Base-by-base conservation (phyloP, 2,113 vertebrate species). In the Hemichromis elongatus region DNA sequence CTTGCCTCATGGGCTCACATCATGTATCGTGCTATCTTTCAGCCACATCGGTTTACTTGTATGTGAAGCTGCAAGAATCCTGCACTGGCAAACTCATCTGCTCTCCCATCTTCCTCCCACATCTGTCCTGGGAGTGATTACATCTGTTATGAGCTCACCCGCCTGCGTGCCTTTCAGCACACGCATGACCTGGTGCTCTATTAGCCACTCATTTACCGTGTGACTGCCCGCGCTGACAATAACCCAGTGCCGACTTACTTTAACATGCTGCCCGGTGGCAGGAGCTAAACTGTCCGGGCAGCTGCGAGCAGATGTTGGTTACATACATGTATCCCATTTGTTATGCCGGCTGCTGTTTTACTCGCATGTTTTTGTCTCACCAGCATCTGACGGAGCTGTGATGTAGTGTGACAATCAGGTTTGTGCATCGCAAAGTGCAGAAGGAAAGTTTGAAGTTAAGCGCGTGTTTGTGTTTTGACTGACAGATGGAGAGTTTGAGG, bases 151-250 rank as follows among this genome's bases (percentile, higher is more conserved):
- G 59, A 35, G 77, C 77, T 86, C 9, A 26, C 28, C 54, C 30
- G 21, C 42, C 63, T 18, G 57, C 52, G 47, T 24, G 75, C 81
- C 88, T 50, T 35, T 28, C 54, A 77, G 79, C 79, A 83, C 5
- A 19, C 0, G 57, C 30, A 40, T 80, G 83, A 63, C 26, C 66
- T 42, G 73, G 70, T 66, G 85, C 52, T 68, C 77, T 50, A 37
- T 84, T 53, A 35, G 82, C 80, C 57, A 42, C 73, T 87, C 84
- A 88, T 92, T 91, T 91, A 59, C 79, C 28, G 86, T 89, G 50
- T 80, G 92, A 45, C 82, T 79, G 86, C 75, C 77, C 4, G 2
- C 11, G 6, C 55, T 79, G 90, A 90, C 87, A 81, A 42, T 85
- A 82, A 79, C 84, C 13, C 54, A 14, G 82, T 61, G 1, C 73